Evolutionary conservation across 2,888 invertebrate species (phyloP).

Genomic region (Meiosimyza decipiens): DNA sequence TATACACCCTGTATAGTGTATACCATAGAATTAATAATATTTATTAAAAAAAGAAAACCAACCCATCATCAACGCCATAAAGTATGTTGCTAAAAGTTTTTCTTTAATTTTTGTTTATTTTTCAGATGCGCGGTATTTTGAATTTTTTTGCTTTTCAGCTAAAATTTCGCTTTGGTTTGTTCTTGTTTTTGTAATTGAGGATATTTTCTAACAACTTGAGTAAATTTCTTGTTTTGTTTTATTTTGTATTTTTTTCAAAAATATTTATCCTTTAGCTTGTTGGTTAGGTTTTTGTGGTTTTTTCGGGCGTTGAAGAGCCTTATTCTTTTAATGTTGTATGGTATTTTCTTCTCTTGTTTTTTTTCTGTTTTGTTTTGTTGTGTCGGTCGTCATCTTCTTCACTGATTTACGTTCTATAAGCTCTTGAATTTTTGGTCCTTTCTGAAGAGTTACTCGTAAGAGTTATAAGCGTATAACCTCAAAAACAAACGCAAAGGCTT

Average conservation of each 20-base stretch:
- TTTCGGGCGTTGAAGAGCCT: conserved; percentile 22
- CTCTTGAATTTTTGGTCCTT: conserved; percentile 20
- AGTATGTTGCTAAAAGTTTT: conserved; percentile 28
- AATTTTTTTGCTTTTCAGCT: conserved; percentile 8
- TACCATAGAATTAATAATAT: no score
- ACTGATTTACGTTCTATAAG: conserved; percentile 33
- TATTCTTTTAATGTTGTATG: no score
- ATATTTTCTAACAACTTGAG: conserved; percentile 27
- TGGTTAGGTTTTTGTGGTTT: conserved; percentile 28
- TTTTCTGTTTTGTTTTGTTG: conserved; percentile 19
- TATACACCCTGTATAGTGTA: no score
- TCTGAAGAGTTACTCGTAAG: conserved; percentile 3
- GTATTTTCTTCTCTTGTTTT: not conserved
- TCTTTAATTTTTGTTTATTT: conserved; percentile 2
- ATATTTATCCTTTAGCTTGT: conserved; percentile 21
- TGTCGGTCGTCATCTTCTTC: not conserved
- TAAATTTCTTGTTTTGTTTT: conserved; percentile 13
- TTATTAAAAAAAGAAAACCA: no score
- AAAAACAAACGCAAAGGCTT: conserved; percentile 28
- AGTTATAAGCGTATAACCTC: conserved; percentile 32
- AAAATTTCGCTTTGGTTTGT: conserved; percentile 19
- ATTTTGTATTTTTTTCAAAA: not conserved
- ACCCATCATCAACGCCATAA: conserved; percentile 2
- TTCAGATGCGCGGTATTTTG: conserved; percentile 10
- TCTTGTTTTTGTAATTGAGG: conserved; percentile 4